Evolutionary conservation across 2,888 invertebrate genomes (phyloP).

Genomic region (Aphodius granarius): DNA sequence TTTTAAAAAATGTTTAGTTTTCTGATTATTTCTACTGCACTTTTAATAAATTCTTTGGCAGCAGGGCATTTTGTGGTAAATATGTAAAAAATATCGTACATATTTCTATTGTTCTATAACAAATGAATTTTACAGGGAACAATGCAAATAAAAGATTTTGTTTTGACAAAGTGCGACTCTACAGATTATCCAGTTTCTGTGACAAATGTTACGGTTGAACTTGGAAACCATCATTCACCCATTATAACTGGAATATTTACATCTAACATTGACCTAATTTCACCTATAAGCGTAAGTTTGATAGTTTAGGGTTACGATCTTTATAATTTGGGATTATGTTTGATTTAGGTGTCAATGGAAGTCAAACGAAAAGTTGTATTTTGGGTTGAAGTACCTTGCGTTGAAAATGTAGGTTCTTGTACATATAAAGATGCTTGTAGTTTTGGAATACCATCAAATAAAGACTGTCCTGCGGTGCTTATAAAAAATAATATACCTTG

Average conservation of each 20-base stretch:
- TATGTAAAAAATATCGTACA: neutral
- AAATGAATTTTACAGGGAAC: constrained; percentile 16
- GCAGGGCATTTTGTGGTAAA: neutral
- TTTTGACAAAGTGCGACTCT: constrained; percentile 26
- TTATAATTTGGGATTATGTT: neutral
- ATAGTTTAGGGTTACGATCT: neutral
- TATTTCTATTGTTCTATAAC: neutral
- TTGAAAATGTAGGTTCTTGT: constrained; percentile 39
- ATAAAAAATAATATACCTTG: constrained; percentile 38
- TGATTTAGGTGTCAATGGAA: constrained; percentile 34
- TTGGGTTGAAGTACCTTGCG: constrained; percentile 39
- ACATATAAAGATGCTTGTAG: constrained; percentile 37
- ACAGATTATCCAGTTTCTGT: constrained; percentile 25
- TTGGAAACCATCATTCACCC: constrained; percentile 23
- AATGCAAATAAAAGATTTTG: constrained; percentile 29
- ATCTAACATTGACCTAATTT: constrained; percentile 30
- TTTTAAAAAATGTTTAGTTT: neutral
- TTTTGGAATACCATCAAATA: constrained; percentile 34
- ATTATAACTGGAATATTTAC: constrained; percentile 34
- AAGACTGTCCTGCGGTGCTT: constrained; percentile 35
- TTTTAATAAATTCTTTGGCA: neutral
- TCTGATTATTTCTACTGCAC: neutral
- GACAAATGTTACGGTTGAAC: constrained; percentile 27
- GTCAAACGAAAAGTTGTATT: constrained; percentile 35
- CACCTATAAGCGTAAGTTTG: constrained; percentile 35